Percentiles rank a stretch among this genome's conserved stretches.
phyloP scores from a whole-genome alignment of 1,140 invertebrate genomes.

The Macrobrachium rosenbergii region DNA sequence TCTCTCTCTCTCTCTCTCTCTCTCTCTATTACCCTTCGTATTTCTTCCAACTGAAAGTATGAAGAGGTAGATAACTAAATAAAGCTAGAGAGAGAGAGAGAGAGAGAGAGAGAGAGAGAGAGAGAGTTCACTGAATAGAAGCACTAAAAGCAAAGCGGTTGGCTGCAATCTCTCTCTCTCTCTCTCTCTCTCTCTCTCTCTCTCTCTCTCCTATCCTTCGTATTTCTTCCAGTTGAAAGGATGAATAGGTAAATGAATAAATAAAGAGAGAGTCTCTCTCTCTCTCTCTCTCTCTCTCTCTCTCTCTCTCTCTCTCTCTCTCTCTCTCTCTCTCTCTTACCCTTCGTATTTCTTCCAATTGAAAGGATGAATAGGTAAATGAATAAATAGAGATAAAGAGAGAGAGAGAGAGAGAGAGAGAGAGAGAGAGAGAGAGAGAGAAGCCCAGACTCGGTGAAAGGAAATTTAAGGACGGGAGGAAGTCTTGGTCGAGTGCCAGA shows the following conservation, averaged over 20 bases:
- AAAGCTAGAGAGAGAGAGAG: conserved; percentile 30
- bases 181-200: conserved; percentile 27
- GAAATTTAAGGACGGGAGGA: too few species aligned
- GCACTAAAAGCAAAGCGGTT: background rate
- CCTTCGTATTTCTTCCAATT: background rate
- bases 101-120: conserved; percentile 33
- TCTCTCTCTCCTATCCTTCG: background rate
- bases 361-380: too few species aligned
- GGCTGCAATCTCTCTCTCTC: background rate
- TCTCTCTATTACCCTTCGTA: too few species aligned
- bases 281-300: conserved; percentile 24
- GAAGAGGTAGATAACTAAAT: background rate
- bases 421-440: conserved; percentile 27
- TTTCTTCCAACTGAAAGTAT: background rate
- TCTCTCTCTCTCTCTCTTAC: conserved; percentile 3
- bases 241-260: too few species aligned
- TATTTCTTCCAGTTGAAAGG: background rate
- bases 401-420: conserved; percentile 13
- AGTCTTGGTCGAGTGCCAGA: too few species aligned
- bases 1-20: too few species aligned
- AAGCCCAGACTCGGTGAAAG: background rate
- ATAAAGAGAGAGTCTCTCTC: background rate
- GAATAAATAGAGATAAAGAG: too few species aligned
- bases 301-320: conserved; percentile 13
- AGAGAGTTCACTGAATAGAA: background rate